Evolutionary conservation across 2,797 vertebrate genomes (phyloP).

Genomic region (Pygocentrus nattereri): DNA sequence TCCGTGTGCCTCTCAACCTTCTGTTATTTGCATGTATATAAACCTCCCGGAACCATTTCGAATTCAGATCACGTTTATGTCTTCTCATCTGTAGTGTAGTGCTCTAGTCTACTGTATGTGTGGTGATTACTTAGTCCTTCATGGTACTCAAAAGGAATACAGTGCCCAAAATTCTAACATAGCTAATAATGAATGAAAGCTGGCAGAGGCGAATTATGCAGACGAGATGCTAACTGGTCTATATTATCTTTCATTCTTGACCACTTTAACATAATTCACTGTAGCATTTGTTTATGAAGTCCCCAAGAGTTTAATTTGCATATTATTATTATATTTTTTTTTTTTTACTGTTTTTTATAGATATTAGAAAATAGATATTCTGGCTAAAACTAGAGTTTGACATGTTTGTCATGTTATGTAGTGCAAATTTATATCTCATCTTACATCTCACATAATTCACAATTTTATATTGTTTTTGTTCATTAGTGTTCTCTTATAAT

Average conservation of each 20-base stretch:
- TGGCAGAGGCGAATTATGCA: neutral
- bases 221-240: neutral
- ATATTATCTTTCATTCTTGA: neutral
- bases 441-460: no score
- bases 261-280: neutral
- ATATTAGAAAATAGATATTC: no score
- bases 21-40: slow-evolving; percentile 39
- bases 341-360: neutral
- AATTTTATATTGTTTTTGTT: no score
- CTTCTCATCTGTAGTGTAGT: neutral
- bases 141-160: neutral
- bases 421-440: no score
- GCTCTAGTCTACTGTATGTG: neutral
- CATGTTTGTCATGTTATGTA: no score
- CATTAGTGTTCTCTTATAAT: no score
- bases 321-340: no score
- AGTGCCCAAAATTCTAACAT: neutral
- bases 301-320: no score
- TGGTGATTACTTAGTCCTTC: neutral
- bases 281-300: no score
- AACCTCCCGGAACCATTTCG: slow-evolving; percentile 24
- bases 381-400: no score
- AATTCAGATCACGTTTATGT: slow-evolving; percentile 35
- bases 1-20: slow-evolving; percentile 22
- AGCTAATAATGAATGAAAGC: neutral